Percentiles rank a stretch among this genome's conserved stretches.
phyloP scores from a whole-genome alignment of 2,797 vertebrate genomes.

The Lepilemur septentrionalis region DNA sequence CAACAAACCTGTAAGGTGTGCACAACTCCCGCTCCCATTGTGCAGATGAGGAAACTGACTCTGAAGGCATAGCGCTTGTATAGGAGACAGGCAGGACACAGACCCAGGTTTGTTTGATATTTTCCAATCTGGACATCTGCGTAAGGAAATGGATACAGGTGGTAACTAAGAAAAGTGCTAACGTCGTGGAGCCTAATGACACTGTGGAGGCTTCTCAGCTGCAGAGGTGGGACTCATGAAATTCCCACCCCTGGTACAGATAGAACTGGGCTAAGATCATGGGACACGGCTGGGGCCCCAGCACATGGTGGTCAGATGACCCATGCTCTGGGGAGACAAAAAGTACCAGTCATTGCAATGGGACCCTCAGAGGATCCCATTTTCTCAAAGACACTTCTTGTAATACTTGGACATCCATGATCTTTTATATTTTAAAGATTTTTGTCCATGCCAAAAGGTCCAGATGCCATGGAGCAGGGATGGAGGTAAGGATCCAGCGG shows the following conservation, averaged over 20 bases:
- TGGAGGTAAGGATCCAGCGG: neutral
- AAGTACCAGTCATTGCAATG: fast-evolving
- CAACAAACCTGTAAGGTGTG: neutral
- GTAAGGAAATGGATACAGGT: neutral
- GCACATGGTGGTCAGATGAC: neutral
- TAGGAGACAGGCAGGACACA: neutral
- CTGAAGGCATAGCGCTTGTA: too few species aligned
- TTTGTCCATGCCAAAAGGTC: neutral
- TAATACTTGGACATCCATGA: too few species aligned
- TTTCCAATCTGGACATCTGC: neutral
- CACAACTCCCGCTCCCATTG: neutral
- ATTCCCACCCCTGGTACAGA: too few species aligned
- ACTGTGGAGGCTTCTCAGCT: neutral
- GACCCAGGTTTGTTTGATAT: neutral
- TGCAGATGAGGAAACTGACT: neutral
- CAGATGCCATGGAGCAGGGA: neutral
- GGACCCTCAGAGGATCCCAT: neutral
- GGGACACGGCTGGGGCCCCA: neutral
- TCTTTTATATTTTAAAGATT: neutral
- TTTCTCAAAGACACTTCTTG: neutral
- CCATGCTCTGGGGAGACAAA: neutral
- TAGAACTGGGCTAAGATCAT: neutral
- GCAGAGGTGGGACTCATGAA: neutral
- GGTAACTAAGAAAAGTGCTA: neutral
- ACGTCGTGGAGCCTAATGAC: neutral